These are phyloP conservation scores for Lagopus leucura DNA, from an alignment of 2,113 vertebrate genomes.

Conservation along the genomic window DNA sequence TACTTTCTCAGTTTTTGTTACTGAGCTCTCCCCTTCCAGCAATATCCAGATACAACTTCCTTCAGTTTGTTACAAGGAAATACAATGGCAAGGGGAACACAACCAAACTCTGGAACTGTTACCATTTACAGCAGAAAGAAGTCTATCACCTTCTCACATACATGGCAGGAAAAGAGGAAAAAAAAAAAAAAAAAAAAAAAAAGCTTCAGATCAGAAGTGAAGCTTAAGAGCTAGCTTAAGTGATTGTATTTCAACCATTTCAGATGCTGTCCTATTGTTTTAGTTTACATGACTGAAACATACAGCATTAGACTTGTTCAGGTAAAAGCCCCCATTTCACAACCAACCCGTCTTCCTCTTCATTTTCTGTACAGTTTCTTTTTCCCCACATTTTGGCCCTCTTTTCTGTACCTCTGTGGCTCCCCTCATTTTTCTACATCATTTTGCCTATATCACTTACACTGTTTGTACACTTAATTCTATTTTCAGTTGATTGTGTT, in stretches of 20 bases:
- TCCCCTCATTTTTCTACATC: neutral
- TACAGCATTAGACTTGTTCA: neutral
- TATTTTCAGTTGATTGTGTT: neutral
- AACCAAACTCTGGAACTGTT: neutral
- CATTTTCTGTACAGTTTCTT: neutral
- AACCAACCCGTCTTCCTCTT: neutral
- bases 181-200: neutral
- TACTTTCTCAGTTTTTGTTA: neutral
- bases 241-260: neutral
- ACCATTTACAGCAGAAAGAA: neutral
- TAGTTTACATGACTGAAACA: neutral
- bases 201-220: neutral
- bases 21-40: neutral
- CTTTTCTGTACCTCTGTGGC: neutral
- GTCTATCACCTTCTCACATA: neutral
- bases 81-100: neutral
- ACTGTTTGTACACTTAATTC: neutral
- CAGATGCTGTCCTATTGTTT: neutral
- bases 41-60: neutral
- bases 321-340: neutral
- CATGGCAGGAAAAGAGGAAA: neutral
- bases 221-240: neutral
- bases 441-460: neutral
- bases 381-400: neutral
- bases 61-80: neutral